Evolutionary conservation across 2,113 vertebrate species (phyloP).

Genomic region (Cygnus atratus): DNA sequence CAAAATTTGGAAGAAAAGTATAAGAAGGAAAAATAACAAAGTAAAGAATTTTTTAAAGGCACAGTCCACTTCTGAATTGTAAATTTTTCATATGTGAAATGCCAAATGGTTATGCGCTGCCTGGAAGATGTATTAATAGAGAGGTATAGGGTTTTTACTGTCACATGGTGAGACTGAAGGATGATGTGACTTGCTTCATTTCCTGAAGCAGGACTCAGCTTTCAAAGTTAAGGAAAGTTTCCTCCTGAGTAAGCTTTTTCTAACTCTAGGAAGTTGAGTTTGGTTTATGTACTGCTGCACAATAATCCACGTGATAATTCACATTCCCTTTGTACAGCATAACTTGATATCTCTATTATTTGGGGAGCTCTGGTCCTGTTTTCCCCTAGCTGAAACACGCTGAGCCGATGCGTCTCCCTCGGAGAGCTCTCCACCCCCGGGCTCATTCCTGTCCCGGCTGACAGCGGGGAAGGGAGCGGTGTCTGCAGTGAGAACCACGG

Average conservation of each 20-base stretch:
- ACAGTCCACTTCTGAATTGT: background rate
- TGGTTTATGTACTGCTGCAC: constrained; percentile 59
- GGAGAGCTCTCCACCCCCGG: background rate
- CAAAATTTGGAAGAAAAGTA: constrained; percentile 19
- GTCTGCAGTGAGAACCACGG: background rate
- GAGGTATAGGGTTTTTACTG: constrained; percentile 11
- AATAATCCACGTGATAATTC: constrained; percentile 42
- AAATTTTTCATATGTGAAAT: constrained; percentile 23
- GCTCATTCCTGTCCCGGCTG: background rate
- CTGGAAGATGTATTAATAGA: constrained; percentile 48
- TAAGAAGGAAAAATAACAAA: constrained; percentile 20
- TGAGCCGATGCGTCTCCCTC: background rate
- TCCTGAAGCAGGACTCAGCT: constrained; percentile 48
- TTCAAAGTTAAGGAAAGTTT: constrained; percentile 54
- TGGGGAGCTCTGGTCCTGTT: background rate
- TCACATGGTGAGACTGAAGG: constrained; percentile 54
- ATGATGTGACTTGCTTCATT: constrained; percentile 65
- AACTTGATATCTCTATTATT: constrained; percentile 61
- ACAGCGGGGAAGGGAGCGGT: background rate
- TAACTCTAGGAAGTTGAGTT: constrained; percentile 43
- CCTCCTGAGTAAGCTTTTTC: constrained; percentile 56
- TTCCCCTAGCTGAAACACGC: background rate
- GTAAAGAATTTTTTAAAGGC: background rate
- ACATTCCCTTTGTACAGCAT: constrained; percentile 30
- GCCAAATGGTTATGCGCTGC: background rate